Evolutionary conservation across 2,113 vertebrate species (phyloP).

Genomic region (Ginglymostoma cirratum): DNA sequence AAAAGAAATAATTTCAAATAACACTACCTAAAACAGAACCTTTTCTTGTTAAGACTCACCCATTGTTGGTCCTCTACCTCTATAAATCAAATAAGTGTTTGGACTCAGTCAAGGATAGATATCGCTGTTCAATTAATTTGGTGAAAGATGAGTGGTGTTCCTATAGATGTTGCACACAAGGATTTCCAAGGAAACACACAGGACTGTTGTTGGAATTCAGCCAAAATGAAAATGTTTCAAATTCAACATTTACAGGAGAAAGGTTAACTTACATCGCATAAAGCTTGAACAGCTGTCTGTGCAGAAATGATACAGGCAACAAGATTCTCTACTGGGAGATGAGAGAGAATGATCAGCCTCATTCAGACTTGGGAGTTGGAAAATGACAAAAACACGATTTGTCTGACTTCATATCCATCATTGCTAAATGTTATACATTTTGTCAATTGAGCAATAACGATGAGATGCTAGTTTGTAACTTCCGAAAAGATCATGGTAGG

Average conservation of each 20-base stretch:
- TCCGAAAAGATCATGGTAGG: neutral
- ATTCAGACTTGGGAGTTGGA: neutral
- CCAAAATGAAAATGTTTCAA: neutral
- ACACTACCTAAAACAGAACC: too few species aligned
- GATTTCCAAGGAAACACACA: neutral
- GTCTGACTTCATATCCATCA: neutral
- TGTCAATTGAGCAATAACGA: neutral
- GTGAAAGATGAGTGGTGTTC: neutral
- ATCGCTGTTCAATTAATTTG: too few species aligned
- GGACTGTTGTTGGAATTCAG: neutral
- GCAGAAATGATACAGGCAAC: neutral
- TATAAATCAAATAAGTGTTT: too few species aligned
- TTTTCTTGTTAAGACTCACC: too few species aligned
- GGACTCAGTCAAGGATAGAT: too few species aligned
- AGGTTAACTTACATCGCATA: neutral
- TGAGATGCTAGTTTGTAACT: neutral
- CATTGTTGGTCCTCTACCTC: too few species aligned
- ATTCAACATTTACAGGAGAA: neutral
- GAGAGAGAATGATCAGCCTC: neutral
- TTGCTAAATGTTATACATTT: neutral
- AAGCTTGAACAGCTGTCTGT: neutral
- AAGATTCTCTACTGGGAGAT: neutral
- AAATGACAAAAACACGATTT: neutral
- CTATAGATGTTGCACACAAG: too few species aligned
- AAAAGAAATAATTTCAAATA: too few species aligned